Percentiles rank a stretch among this genome's conserved stretches.
Conservation (phyloP, 2,888 invertebrate genomes). For the Mechanitis messenoides region DNA sequence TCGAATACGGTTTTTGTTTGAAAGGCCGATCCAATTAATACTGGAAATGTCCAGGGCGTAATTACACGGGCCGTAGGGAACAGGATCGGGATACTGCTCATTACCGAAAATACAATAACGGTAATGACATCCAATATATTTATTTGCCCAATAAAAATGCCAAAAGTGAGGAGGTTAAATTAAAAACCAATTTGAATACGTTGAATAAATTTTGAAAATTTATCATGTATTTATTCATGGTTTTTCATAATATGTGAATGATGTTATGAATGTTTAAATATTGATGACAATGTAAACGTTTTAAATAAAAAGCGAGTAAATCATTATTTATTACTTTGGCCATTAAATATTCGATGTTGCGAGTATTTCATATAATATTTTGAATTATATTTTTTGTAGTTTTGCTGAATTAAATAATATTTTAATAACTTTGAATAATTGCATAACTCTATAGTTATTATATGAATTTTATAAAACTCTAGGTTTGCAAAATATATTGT, state of each 20-base stretch:
- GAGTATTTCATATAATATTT: too few species aligned
- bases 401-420: too few species aligned
- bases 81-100: slow-evolving; percentile 31
- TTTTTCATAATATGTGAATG: slow-evolving; percentile 7
- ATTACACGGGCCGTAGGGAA: slow-evolving; percentile 45
- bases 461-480: too few species aligned
- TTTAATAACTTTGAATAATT: too few species aligned
- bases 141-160: slow-evolving; percentile 26
- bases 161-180: slow-evolving; percentile 24
- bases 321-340: background rate
- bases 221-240: slow-evolving; percentile 26
- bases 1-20: slow-evolving; percentile 32
- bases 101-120: slow-evolving; percentile 31
- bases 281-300: slow-evolving; percentile 2
- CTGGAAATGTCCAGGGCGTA: slow-evolving; percentile 46
- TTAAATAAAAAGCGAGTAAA: slow-evolving; percentile 1
- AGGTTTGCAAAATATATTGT: too few species aligned
- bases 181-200: slow-evolving; percentile 28
- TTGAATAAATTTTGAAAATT: slow-evolving; percentile 22
- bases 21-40: slow-evolving; percentile 55
- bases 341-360: too few species aligned
- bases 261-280: slow-evolving; percentile 2
- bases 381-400: too few species aligned
- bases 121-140: slow-evolving; percentile 28
- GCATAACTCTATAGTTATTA: too few species aligned